Conservation (phyloP, 2,797 vertebrate species). For the Acrossocheilus wenchowensis region DNA sequence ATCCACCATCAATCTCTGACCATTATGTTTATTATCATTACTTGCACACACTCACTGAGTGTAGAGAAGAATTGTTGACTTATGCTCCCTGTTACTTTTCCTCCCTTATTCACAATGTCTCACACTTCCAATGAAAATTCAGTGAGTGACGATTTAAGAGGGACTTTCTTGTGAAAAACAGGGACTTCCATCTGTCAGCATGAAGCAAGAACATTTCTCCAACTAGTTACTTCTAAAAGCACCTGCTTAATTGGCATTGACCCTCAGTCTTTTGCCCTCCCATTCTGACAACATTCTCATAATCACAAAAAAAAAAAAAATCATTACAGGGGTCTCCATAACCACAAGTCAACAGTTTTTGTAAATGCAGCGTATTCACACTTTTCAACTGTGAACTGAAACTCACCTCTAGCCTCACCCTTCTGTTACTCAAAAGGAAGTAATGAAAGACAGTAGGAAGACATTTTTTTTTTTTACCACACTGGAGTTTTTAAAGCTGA, state of each 20-base stretch:
- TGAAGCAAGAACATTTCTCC: conserved; percentile 18
- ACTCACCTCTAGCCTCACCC: not conserved
- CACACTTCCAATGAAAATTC: conserved; percentile 72
- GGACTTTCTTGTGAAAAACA: conserved; percentile 7
- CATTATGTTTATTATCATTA: conserved; percentile 77
- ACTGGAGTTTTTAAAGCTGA: not conserved
- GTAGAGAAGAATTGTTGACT: conserved; percentile 65
- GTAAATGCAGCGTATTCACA: not conserved
- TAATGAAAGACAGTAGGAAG: not conserved
- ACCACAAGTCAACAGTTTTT: not conserved
- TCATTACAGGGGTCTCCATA: not conserved
- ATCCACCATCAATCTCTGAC: conserved; percentile 72
- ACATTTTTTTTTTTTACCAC: not conserved
- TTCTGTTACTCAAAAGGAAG: not conserved
- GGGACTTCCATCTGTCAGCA: not conserved
- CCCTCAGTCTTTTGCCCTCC: not conserved
- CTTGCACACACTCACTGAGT: conserved; percentile 69
- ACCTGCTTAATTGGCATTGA: conserved; percentile 40
- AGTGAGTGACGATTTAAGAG: not conserved
- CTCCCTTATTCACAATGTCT: conserved; percentile 73
- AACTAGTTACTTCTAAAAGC: conserved; percentile 23
- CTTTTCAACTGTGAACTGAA: not conserved
- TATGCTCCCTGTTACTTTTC: conserved; percentile 72
- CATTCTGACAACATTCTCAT: not conserved
- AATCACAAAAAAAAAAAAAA: not conserved